Evolutionary conservation across 2,888 invertebrate species (phyloP).

Genomic region (Spisula subtruncata): DNA sequence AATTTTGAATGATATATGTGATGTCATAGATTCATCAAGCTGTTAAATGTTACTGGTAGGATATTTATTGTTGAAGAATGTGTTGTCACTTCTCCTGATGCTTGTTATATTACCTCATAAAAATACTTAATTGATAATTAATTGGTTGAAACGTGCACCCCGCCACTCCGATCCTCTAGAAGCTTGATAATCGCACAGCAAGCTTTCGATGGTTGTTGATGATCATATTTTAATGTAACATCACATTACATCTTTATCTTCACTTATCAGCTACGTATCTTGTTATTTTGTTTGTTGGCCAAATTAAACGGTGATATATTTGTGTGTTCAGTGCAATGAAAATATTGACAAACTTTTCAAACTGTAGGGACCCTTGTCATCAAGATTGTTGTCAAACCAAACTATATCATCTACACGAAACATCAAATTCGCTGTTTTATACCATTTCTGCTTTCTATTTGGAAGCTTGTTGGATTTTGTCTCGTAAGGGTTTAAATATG

Average conservation of each 20-base stretch:
- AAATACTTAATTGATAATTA: conserved; percentile 21
- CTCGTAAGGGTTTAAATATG: too few species aligned
- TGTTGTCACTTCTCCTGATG: conserved; percentile 9
- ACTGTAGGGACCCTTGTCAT: conserved; percentile 62
- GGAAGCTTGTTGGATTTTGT: too few species aligned
- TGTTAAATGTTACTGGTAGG: not conserved
- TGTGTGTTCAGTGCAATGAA: conserved; percentile 64
- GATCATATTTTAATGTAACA: conserved; percentile 39
- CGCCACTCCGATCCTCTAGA: not conserved
- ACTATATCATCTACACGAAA: not conserved
- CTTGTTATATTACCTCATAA: conserved; percentile 13
- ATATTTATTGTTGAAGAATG: not conserved
- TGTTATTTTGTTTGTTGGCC: conserved; percentile 68
- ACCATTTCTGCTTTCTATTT: not conserved
- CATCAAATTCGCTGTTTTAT: not conserved
- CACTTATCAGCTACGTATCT: conserved; percentile 61
- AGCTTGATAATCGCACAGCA: conserved; percentile 13
- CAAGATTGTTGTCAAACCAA: conserved; percentile 27
- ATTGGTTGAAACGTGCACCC: conserved; percentile 13
- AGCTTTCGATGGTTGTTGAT: conserved; percentile 21
- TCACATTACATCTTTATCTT: conserved; percentile 39
- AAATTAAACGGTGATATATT: conserved; percentile 72
- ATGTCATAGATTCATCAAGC: not conserved
- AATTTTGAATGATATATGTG: conserved; percentile 23
- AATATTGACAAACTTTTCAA: conserved; percentile 68